A percentile compares a stretch with the other conserved stretches of the same genome.
Evolutionary conservation across 2,888 invertebrate species (phyloP).

Genomic region (Apodemia zela): DNA sequence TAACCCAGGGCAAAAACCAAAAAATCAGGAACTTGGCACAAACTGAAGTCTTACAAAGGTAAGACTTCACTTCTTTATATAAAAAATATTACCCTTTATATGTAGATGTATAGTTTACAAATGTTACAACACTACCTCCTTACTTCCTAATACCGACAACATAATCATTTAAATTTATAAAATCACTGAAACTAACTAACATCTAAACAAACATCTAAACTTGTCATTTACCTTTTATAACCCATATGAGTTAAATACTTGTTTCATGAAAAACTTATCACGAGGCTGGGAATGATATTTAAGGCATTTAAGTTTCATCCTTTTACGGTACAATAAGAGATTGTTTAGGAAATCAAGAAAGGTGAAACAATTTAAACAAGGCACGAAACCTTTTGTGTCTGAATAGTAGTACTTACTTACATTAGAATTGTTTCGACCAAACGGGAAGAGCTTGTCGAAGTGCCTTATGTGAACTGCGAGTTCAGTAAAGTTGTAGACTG

Average conservation of each 20-base stretch:
- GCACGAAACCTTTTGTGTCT: slow-evolving; percentile 29
- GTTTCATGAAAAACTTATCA: not conserved
- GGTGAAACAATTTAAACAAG: slow-evolving; percentile 27
- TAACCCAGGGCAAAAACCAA: no score
- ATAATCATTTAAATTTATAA: not conserved
- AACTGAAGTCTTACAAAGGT: no score
- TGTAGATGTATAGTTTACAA: no score
- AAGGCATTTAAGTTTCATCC: slow-evolving; percentile 16
- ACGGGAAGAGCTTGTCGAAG: slow-evolving; percentile 22
- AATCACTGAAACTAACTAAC: not conserved
- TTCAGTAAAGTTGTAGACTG: no score
- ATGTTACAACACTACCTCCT: no score
- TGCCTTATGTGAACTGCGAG: slow-evolving; percentile 2
- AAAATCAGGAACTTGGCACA: no score
- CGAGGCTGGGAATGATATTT: slow-evolving; percentile 14
- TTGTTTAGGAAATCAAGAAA: slow-evolving; percentile 23
- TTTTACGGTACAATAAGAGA: slow-evolving; percentile 21
- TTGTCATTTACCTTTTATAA: not conserved
- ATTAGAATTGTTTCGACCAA: slow-evolving; percentile 24
- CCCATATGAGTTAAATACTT: not conserved
- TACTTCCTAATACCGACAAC: no score
- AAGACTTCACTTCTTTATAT: no score
- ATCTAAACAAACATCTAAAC: not conserved
- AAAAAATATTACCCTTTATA: no score
- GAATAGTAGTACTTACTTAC: slow-evolving; percentile 19